Conservation (phyloP, 2,797 vertebrate species). For the Siniperca undulata region DNA sequence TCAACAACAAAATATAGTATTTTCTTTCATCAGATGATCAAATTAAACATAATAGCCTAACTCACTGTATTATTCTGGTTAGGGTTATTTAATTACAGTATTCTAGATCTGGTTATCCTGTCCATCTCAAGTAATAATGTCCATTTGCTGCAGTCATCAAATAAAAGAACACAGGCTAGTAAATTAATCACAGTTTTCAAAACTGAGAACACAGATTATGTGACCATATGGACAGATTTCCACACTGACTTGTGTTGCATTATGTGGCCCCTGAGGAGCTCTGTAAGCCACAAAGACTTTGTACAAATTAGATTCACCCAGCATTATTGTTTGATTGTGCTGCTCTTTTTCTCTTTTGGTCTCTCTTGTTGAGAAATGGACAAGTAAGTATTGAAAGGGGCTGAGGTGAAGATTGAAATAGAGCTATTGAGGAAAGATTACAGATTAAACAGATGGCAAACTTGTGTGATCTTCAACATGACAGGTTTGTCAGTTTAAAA, state of each 20-base stretch:
- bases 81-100: slow-evolving; percentile 18
- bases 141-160: background rate
- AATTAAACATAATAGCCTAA: background rate
- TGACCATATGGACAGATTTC: slow-evolving; percentile 36
- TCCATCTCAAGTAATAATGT: background rate
- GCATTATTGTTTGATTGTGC: background rate
- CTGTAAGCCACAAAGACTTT: slow-evolving; percentile 7
- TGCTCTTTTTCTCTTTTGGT: slow-evolving; percentile 1
- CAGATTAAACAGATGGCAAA: background rate
- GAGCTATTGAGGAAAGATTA: background rate
- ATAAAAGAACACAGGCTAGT: slow-evolving; percentile 4
- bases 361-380: slow-evolving; percentile 6
- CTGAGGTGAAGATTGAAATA: background rate
- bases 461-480: background rate
- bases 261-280: slow-evolving; percentile 19
- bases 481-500: background rate
- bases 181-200: slow-evolving; percentile 38
- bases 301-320: background rate
- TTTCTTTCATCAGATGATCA: slow-evolving; percentile 6
- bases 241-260: slow-evolving; percentile 23
- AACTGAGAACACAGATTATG: slow-evolving; percentile 37
- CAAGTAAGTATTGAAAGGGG: background rate
- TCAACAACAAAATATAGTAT: background rate
- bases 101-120: background rate
- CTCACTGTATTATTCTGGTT: background rate